Evolutionary conservation across 2,888 invertebrate species (phyloP), one percentile per base, ranked within the genome.

Genomic region (Cheilosia grossa): DNA sequence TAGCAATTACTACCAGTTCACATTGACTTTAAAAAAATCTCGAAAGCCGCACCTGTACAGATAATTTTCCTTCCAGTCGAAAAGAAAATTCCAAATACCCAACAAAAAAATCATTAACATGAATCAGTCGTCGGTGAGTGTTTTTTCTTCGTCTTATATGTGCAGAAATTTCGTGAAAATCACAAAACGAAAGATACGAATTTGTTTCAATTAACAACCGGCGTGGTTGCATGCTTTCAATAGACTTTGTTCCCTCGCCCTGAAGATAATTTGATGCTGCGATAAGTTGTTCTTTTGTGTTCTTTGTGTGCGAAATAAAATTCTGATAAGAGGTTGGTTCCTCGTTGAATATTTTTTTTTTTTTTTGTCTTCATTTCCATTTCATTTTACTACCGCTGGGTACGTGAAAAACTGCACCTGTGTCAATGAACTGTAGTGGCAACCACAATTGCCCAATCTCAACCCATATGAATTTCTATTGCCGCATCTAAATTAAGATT

Each of bases 41-140:
- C 0, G 10, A 63, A 74, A 59, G 17, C 37, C 27, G 59, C 24
- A 24, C 37, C 61, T 17, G n/a, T 44, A 69, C 30, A 2, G 40
- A 37, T 37, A 66, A 30, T 51, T 67, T 59, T 5, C 21, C 4
- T 63, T 51, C 27, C n/a, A 51, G n/a, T 24, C 10, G 37, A 67
- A 67, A 59, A 56, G 33, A 64, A 79, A 80, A 61, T 19, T 17
- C 30, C 53, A 51, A 64, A 64, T 69, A 51, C 37, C 47, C 64
- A 21, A 77, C 56, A 85, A 75, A 80, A 80, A 85, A 80, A 85
- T 81, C 85, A 85, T 85, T 85, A 85, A 81, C 49, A 81, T 85
- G 85, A 85, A 72, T 75, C 75, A 69, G 80, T 85, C 80, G 80
- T 82, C 77, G 82, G 85, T 85, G 75, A 85, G 85, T 85, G 80